Conservation (phyloP, 2,113 vertebrate genomes). For the Ophiodon elongatus region DNA sequence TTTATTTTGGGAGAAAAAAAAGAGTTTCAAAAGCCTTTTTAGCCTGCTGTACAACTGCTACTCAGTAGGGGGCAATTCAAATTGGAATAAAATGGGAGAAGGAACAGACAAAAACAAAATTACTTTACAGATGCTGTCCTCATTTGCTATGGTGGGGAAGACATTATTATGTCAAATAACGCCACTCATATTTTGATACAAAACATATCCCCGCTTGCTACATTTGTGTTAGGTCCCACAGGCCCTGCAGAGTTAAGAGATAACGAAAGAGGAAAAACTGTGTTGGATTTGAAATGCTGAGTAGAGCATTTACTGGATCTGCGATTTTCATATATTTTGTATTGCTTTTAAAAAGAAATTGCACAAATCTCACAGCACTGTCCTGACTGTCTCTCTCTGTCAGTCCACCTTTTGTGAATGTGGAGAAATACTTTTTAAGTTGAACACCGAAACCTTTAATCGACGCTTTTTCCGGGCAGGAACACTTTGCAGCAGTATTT, state of each 20-base stretch:
- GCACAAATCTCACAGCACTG: neutral
- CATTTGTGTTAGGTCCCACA: neutral
- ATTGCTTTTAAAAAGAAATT: conserved; percentile 39
- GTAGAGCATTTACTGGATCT: conserved; percentile 21
- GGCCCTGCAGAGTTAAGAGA: neutral
- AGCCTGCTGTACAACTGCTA: too few relatives aligned
- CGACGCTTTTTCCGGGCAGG: neutral
- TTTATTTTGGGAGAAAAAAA: too few relatives aligned
- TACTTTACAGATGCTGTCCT: neutral
- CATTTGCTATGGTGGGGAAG: neutral
- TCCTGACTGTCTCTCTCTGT: neutral
- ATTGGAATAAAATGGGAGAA: neutral
- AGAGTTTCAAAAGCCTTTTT: too few relatives aligned
- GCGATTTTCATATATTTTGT: conserved; percentile 18
- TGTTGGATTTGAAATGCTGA: neutral
- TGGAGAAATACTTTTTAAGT: conserved; percentile 41
- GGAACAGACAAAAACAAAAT: neutral
- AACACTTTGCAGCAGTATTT: conserved; percentile 70
- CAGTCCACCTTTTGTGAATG: neutral
- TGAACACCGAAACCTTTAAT: conserved; percentile 39
- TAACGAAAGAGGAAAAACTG: neutral
- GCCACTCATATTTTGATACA: neutral
- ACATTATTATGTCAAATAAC: neutral
- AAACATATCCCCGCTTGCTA: neutral
- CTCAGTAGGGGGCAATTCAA: neutral